Base-by-base conservation (phyloP, 2,797 vertebrate species). In the Gymnothorax reevesii region DNA sequence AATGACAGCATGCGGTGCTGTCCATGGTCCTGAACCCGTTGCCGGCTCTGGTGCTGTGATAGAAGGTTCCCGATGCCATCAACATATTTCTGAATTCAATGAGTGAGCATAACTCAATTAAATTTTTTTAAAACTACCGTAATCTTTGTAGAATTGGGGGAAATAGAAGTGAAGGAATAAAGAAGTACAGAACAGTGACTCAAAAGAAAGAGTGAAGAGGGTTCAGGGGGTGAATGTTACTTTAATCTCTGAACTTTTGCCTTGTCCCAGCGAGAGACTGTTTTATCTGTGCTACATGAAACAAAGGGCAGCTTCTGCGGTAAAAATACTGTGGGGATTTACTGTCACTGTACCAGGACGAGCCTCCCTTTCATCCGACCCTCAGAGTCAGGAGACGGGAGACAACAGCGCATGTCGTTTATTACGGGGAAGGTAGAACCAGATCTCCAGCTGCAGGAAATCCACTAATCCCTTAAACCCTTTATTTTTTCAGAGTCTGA, bases 381-480 rank as follows among this genome's bases (percentile, higher is more conserved):
- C 10, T 33, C 57, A n/a, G 52, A 2, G n/a, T 13, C 3, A 2
- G 57, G 54, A 82, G 80, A 93, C 89, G 92, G 87, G 87, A 89
- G 88, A 88, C 89, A 92, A 71, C 89, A 59, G 75, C 84, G 88
- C 91, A 92, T 94, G 52, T 80, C 55, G 91, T 92, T 92, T 92
- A 90, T 90, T 84, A 66, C 17, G 86, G 90, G 91, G 86, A 20
- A 92, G 94, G 91, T 92, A 92, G 92, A 93, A 94, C 92, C 85
- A 94, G 93, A 95, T 94, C 94, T 33, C 27, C 90, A 91, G 89
- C 90, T 55, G 88, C 92, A 90, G 88, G 91, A 93, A 92, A 92
- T 92, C 92, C 93, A 86, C 88, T 95, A 95, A 95, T 95, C 94
- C 92, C 91, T 92, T 94, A 94, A 95, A 93, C 94, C 93, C 52